Percentiles rank a stretch among this genome's conserved stretches.
Evolutionary conservation across 2,797 vertebrate genomes (phyloP).

Genomic region (Rhodeus uyekii): DNA sequence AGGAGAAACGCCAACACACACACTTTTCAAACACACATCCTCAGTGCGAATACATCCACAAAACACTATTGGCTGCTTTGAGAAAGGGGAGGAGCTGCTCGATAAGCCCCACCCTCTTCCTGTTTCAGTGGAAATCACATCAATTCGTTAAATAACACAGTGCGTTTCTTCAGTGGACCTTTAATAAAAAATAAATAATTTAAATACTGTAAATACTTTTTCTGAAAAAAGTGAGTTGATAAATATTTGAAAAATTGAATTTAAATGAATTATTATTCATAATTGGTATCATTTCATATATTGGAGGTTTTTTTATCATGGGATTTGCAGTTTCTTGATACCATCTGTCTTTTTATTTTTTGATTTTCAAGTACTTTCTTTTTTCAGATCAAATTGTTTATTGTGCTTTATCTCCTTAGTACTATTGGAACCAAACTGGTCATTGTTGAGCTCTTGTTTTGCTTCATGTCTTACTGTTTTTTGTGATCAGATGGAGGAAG

Average conservation of each 20-base stretch:
- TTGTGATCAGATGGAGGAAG: constrained; percentile 90
- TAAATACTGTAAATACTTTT: neutral
- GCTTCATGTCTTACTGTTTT: neutral
- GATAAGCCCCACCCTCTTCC: too few species aligned
- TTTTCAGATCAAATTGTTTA: neutral
- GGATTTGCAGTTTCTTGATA: neutral
- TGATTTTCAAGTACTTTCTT: neutral
- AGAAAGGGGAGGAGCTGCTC: too few species aligned
- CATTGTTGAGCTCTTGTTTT: neutral
- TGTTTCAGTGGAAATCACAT: too few species aligned
- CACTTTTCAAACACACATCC: too few species aligned
- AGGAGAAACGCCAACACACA: too few species aligned
- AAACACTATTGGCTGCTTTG: too few species aligned
- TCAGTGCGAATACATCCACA: too few species aligned
- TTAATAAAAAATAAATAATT: too few species aligned
- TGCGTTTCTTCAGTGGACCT: too few species aligned
- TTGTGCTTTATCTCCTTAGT: neutral
- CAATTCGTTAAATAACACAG: too few species aligned
- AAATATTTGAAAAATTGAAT: neutral
- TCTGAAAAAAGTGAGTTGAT: neutral
- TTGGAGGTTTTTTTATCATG: neutral
- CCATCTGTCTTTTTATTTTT: neutral
- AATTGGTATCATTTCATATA: too few species aligned
- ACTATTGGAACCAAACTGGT: neutral
- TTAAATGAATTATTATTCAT: too few species aligned